A percentile compares a stretch with the other conserved stretches of the same genome.
phyloP scores from a whole-genome alignment of 2,797 vertebrate genomes.

The Megaceryle alcyon region DNA sequence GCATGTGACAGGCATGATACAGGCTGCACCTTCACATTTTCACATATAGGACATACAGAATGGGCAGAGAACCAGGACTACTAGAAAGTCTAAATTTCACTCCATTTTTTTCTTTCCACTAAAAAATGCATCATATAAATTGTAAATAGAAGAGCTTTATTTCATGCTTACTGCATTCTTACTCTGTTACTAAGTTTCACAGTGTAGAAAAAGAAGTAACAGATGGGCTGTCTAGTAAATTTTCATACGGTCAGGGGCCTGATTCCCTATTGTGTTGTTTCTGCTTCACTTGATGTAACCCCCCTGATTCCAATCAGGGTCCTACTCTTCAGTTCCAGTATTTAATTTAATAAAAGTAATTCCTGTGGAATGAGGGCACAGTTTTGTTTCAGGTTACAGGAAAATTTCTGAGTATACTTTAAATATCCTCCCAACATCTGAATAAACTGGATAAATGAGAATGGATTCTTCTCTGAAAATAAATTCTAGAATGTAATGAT shows the following conservation, averaged over 20 bases:
- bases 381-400: not conserved
- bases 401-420: not conserved
- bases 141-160: not conserved
- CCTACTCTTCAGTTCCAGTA: not conserved
- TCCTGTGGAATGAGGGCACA: not conserved
- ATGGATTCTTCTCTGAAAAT: not conserved
- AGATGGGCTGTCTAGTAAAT: not conserved
- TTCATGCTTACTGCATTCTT: not conserved
- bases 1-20: not conserved
- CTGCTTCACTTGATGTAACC: not conserved
- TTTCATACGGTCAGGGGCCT: not conserved
- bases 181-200: not conserved
- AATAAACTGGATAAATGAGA: not conserved
- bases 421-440: not conserved
- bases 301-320: not conserved
- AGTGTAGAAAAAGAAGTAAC: not conserved
- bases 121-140: not conserved
- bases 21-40: not conserved
- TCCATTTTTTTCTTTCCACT: not conserved
- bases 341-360: not conserved
- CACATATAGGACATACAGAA: not conserved
- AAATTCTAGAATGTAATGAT: not conserved
- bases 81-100: not conserved
- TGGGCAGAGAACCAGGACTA: not conserved
- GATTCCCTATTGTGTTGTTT: not conserved